Base-by-base conservation (phyloP, 2,888 invertebrate species). In the Spisula subtruncata region DNA sequence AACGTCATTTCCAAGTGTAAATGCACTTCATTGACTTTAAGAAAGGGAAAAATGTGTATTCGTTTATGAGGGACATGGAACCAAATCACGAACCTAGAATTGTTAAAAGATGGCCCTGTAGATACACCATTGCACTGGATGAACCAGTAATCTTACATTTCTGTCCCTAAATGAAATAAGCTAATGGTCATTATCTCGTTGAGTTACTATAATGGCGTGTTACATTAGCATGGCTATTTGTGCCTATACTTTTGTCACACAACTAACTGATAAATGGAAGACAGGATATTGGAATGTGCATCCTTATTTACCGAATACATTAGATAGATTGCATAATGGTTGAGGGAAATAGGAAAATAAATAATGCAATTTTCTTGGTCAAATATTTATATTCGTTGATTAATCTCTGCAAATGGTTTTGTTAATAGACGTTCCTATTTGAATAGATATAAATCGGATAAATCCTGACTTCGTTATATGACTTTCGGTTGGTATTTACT, bases 361-460 rank as follows among this genome's bases (percentile, higher is more conserved):
- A 66, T 66, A 66, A 66, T 66, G 60, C 25, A 66, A 66, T 66
- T 66, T 66, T 66, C 60, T n/a, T 66, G n/a, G 60, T 66, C 25
- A 66, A 66, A 66, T 66, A 66, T 66, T 66, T n/a, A 66, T n/a
- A 10, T 25, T 25, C 10, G 8, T 25, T 25, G 25, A 66, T 66
- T n/a, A 25, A 66, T 66, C 25, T n/a, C 25, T 25, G 25, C 25
- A 12, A 66, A 66, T 66, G 60, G 25, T 6, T 25, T 66, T n/a
- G 60, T 66, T n/a, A 25, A 66, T 66, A 66, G n/a, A 66, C 5
- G 20, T 66, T 66, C 60, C n/a, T 8, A 66, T 66, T 4, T 25
- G n/a, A 66, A 25, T 25, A 25, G 25, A 66, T 8, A 66, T 66
- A 25, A n/a, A n/a, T n/a, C n/a, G n/a, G n/a, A n/a, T n/a, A n/a